These are phyloP conservation scores for Gnathonemus echidnorhynchus DNA, from an alignment of 2,113 vertebrate genomes.

Conservation along the genomic window DNA sequence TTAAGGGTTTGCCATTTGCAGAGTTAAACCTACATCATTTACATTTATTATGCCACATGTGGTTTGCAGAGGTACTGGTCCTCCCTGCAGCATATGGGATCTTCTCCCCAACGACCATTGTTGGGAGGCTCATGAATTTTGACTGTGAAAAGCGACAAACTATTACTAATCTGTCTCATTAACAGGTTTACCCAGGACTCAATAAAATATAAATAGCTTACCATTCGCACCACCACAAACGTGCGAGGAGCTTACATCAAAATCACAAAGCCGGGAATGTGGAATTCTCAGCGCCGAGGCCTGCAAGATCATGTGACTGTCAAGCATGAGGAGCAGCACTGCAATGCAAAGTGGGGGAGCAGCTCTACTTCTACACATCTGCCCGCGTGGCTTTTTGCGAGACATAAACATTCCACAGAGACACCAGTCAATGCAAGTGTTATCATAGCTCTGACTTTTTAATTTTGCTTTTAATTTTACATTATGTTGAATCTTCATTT, in stretches of 20 bases:
- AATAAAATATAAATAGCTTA: background rate
- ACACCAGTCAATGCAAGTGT: background rate
- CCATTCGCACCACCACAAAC: background rate
- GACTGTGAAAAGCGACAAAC: background rate
- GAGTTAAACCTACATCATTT: background rate
- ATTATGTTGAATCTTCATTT: background rate
- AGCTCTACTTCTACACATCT: background rate
- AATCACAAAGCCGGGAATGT: background rate
- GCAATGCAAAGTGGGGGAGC: background rate
- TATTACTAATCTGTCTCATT: background rate
- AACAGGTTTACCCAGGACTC: background rate
- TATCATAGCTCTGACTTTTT: background rate
- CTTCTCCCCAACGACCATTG: background rate
- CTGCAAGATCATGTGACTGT: background rate
- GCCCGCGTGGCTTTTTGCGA: background rate
- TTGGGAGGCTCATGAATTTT: slow-evolving; percentile 4
- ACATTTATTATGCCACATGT: background rate
- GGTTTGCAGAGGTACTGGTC: background rate
- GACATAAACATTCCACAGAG: background rate
- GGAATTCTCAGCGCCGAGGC: background rate
- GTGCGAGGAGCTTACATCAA: background rate
- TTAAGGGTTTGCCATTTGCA: background rate
- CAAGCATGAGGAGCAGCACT: background rate
- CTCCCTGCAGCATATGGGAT: background rate
- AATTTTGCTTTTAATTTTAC: background rate